A percentile compares a stretch with the other conserved stretches of the same genome.
Evolutionary conservation across 2,797 vertebrate species (phyloP).

Genomic region (Rhinichthys osculus): DNA sequence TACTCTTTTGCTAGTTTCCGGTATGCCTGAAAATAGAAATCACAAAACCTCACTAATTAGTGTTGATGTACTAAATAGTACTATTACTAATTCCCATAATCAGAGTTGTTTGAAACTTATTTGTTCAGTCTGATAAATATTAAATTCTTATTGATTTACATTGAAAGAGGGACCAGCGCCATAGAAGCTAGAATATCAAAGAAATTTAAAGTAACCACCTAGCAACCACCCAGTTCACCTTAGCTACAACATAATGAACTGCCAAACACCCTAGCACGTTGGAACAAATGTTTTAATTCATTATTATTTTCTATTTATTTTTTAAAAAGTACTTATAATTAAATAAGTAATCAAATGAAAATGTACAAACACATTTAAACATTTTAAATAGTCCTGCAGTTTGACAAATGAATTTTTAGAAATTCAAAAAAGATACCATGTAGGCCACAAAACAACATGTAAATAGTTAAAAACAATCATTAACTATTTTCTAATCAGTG

Average conservation of each 20-base stretch:
- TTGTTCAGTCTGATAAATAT: neutral
- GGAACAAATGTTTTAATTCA: neutral
- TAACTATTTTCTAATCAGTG: neutral
- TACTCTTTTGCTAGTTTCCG: conserved; percentile 97
- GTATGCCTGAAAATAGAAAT: conserved; percentile 83
- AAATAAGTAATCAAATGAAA: neutral
- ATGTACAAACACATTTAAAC: neutral
- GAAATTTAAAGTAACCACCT: neutral
- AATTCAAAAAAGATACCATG: neutral
- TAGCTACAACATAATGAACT: neutral
- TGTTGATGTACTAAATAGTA: neutral
- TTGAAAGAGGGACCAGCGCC: neutral
- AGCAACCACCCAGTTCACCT: neutral
- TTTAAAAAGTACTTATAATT: too few species aligned
- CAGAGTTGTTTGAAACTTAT: neutral
- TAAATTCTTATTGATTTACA: neutral
- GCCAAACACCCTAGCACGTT: neutral
- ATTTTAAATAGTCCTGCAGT: neutral
- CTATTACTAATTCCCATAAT: neutral
- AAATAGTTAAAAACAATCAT: neutral
- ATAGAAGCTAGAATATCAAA: neutral
- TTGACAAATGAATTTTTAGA: neutral
- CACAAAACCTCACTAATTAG: neutral
- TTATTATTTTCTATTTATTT: too few species aligned
- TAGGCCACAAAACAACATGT: neutral